Evolutionary conservation across 2,888 invertebrate genomes (phyloP), one percentile per base, ranked within the genome.

Genomic region (Muschampia plurimacula): DNA sequence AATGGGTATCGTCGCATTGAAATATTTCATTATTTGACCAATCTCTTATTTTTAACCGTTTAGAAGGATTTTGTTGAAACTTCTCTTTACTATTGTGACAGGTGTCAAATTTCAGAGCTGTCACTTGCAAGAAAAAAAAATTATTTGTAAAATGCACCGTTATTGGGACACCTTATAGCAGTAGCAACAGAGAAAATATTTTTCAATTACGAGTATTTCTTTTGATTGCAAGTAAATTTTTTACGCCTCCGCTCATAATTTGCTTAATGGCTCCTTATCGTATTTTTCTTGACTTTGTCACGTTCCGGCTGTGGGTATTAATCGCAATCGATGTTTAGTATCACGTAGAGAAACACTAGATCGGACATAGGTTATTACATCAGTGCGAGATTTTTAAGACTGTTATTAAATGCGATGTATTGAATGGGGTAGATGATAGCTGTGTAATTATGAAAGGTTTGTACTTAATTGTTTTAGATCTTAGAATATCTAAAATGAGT

Each of bases 251-350:
- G 41, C 13, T 52, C 10, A 32, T 59, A 59, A 39, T 66, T 66
- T 65, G 46, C 60, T 44, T 63, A 69, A 69, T 63, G 57, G 57
- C 1, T 36, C 22, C 59, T 71, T 66, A 71, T 66, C 71, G 65
- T 71, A 22, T 41, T 22, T 52, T 28, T 12, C 57, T 28, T 13
- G 28, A 13, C 52, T 70, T 66, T 65, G 71, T 71, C 71, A 71
- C 71, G 71, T 71, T 71, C 41, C 15, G 55, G 44, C 59, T 4
- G 28, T 57, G 28, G 9, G 57, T 57, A 32, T 22, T 57, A 59
- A 65, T 59, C 65, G 32, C 66, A 66, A 66, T 66, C 71, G 59
- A 71, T 66, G 59, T 66, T 71, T 36, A 46, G 4, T 65, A 71
- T 71, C 71, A 71, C 71, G 71, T 71, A 65, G 44, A 55, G 15